These are phyloP conservation scores for Aporophyla lueneburgensis DNA, from an alignment of 2,888 invertebrate genomes.

Conservation along the genomic window DNA sequence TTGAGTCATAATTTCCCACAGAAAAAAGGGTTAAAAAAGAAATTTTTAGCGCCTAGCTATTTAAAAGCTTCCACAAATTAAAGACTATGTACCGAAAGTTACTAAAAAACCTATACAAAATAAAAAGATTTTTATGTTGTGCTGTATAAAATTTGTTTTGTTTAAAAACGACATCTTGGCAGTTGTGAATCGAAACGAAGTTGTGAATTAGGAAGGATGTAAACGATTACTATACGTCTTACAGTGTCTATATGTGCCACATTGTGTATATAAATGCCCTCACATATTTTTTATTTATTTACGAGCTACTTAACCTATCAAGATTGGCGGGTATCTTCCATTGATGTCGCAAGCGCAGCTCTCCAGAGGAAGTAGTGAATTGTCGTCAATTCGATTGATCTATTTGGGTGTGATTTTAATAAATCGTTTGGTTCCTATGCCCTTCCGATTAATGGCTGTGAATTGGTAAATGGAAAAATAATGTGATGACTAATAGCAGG, in stretches of 20 bases:
- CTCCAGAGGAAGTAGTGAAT: conserved; percentile 51
- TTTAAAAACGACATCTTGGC: too few species aligned
- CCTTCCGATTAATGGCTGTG: conserved; percentile 3
- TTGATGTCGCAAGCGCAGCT: conserved; percentile 28
- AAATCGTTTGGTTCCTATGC: conserved; percentile 11
- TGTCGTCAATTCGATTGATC: conserved; percentile 51
- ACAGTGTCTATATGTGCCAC: neutral
- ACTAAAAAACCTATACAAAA: too few species aligned
- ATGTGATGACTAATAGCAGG: neutral
- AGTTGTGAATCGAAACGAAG: neutral
- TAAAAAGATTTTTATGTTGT: too few species aligned
- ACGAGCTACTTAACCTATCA: neutral
- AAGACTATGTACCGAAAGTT: too few species aligned
- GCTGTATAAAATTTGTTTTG: too few species aligned
- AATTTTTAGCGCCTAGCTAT: too few species aligned
- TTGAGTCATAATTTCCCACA: too few species aligned
- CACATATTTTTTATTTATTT: conserved; percentile 11
- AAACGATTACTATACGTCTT: neutral
- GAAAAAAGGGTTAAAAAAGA: too few species aligned
- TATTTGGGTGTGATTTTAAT: conserved; percentile 48
- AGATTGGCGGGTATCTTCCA: conserved; percentile 23
- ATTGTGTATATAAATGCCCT: neutral
- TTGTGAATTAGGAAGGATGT: neutral
- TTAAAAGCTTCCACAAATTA: too few species aligned
- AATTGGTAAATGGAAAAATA: conserved; percentile 7